Evolutionary conservation across 2,113 vertebrate species (phyloP), one percentile per base, ranked within the genome.

Genomic region (Centropristis striata): DNA sequence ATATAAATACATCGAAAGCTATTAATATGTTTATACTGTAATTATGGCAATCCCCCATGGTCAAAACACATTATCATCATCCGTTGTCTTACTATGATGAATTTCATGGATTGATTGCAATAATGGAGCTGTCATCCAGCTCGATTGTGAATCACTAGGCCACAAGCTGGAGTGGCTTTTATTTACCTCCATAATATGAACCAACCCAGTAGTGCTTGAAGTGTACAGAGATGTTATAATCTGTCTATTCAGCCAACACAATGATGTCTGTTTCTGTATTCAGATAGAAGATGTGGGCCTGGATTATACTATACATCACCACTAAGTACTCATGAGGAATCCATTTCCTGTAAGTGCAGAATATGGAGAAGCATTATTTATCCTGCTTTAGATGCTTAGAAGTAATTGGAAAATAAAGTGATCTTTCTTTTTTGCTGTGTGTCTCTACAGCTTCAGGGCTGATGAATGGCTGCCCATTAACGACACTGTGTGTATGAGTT

Each of bases 381-480:
- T 32, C 3, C 16, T 4, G 15, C 18, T 44, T 44, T 16, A 68
- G 16, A 5, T 50, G 10, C 13, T 44, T 44, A 23, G 21, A 20
- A 25, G 27, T 4, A 4, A 50, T 5, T 16, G 9, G 6, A 51
- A 41, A 32, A 13, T 10, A 49, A 39, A 27, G n/a, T 18, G 12
- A 55, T 55, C 9, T 27, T 46, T 25, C 18, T 15, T 20, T 18
- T 12, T 42, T 49, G 59, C 60, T 59, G n/a, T 54, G 46, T 5
- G 7, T 47, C 11, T 1, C 4, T 25, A 7, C 25, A 50, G 8
- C 39, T 27, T 60, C 37, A 47, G 28, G 8, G 44, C 8, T 66
- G 59, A 51, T 68, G 41, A 57, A 69, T 57, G 23, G 21, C 41
- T 0, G 32, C 13, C 13, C 20, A 78, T 71, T 59, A 66, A 59